Conservation (phyloP, 2,113 vertebrate species). For the Neogobius melanostomus region DNA sequence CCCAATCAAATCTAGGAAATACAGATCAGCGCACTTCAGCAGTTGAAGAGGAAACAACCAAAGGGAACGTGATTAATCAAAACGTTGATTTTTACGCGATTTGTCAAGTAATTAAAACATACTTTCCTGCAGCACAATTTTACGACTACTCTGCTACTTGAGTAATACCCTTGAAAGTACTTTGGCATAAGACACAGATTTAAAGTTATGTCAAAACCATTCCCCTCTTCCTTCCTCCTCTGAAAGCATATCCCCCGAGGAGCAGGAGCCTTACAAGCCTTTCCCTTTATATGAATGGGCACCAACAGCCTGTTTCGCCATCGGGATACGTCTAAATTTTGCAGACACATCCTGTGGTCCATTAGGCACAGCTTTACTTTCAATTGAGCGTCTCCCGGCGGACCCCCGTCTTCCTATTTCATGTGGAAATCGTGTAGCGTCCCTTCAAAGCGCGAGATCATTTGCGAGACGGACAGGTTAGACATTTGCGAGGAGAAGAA, state of each 20-base stretch:
- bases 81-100: no score
- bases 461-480: conserved; percentile 83
- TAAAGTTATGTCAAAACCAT: conserved; percentile 8
- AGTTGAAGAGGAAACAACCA: no score
- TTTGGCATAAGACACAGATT: not conserved
- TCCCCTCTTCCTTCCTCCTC: not conserved
- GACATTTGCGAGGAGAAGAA: conserved; percentile 76
- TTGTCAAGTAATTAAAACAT: no score
- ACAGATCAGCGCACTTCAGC: no score
- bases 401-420: conserved; percentile 85
- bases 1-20: no score
- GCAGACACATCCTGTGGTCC: conserved; percentile 99
- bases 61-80: no score
- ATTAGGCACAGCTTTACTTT: conserved; percentile 96
- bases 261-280: conserved; percentile 90
- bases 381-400: conserved; percentile 95
- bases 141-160: not conserved
- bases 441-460: conserved; percentile 67
- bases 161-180: not conserved
- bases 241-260: not conserved
- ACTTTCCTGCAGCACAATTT: not conserved
- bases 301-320: conserved; percentile 98
- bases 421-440: conserved; percentile 83
- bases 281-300: conserved; percentile 96
- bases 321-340: conserved; percentile 90